Base-by-base conservation (phyloP, 2,113 vertebrate genomes). In the Aphelocoma coerulescens region DNA sequence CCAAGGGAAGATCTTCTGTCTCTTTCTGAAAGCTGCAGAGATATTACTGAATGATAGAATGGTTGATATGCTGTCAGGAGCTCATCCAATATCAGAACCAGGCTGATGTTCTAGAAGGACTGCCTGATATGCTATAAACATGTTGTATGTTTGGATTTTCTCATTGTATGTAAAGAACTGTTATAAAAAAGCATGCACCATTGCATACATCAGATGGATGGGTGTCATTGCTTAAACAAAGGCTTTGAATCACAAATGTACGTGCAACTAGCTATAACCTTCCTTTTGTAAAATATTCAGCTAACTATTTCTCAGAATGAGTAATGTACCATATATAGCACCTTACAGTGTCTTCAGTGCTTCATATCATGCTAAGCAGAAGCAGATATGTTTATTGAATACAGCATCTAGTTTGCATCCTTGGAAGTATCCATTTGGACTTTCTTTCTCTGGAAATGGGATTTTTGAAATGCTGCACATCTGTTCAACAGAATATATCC, bases 271-370 rank as follows among this genome's bases (percentile, higher is more conserved):
- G 94, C 95, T 97, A 86, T 97, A 95, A 97, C 88, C 96, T 97
- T 97, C 89, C 91, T 91, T 97, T 98, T 97, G 97, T 96, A 97
- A 97, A 97, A 96, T 97, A 95, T 55, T 95, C 86, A 87, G 95
- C 91, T 95, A 95, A 94, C 88, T 97, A 71, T 96, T 92, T 95
- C 96, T 96, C 80, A 93, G 91, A 93, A 95, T 97, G 95, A 97
- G 96, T 97, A 96, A 97, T 97, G 94, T 95, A 82, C 85, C 68
- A 44, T 82, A 89, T 89, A 93, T 91, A 95, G 85, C 82, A 68
- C 35, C 83, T n/a, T n/a, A 96, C 92, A 97, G 65, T 96, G 92
- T 93, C 89, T 89, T 54, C 86, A 96, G 75, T 82, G 65, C 63
- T 97, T 92, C 7, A 8, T 93, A 52, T 85, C 39, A 88, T 88